Base-by-base conservation (phyloP, 2,113 vertebrate genomes). In the Pleuronectes platessa region DNA sequence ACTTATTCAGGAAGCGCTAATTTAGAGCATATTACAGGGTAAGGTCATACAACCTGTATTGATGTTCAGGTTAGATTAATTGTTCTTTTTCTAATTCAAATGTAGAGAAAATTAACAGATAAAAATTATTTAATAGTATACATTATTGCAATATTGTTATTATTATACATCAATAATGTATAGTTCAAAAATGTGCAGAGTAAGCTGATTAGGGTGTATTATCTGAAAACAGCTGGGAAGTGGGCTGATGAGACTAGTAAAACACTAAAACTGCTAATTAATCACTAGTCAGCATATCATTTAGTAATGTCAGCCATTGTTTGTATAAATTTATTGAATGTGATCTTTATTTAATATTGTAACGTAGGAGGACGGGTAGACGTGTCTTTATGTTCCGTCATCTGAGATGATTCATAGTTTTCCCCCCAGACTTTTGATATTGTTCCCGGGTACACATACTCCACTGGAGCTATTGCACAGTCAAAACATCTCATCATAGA, bases 401-500 rank as follows among this genome's bases (percentile, higher is more conserved):
- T 20, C 3, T 18, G 59, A 31, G 27, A 61, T 20, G 18, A 37
- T 15, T 31, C 17, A 18, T 31, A 21, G 2, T 45, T 45, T 45
- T 7, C 10, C n/a, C 61, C 12, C 37, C 1, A 42, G 37, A 63
- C 6, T 45, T 42, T 24, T 14, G 37, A 42, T 63, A 23, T 23
- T 63, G n/a, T 23, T 35, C 59, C 3, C 13, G 10, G 7, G 58
- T 60, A 9, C 58, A 37, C 13, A 12, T 35, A 8, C 37, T 23
- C n/a, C n/a, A 15, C 37, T 45, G 15, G 24, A 51, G 3, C 23
- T 62, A 5, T 54, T 73, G 9, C 37, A 31, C 40, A 20, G 53
- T 68, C 23, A 74, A 47, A 70, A 82, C 79, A 64, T 68, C 51
- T 21, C 53, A 77, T 79, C 53, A 81, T 14, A 24, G 49, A 53